A percentile compares a stretch with the other conserved stretches of the same genome.
Conservation (phyloP, 2,797 vertebrate species). For the Xiphophorus birchmanni region DNA sequence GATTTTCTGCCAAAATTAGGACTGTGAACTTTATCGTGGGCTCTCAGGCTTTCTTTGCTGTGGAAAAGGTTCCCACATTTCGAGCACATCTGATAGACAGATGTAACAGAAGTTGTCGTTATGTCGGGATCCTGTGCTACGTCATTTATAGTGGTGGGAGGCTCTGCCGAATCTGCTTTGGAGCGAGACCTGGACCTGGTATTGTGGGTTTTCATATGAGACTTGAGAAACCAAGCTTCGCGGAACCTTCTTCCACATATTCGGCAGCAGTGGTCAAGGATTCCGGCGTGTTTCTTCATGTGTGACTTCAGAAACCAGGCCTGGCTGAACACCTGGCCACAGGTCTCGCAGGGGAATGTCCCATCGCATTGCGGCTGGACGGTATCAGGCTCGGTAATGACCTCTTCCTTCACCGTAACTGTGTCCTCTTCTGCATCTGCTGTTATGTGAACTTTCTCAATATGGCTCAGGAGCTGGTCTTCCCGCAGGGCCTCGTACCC, state of each 20-base stretch:
- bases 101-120: constrained; percentile 74
- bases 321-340: constrained; percentile 91
- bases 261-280: constrained; percentile 92
- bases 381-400: constrained; percentile 62
- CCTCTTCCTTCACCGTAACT: constrained; percentile 67
- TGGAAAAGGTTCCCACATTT: constrained; percentile 97
- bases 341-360: constrained; percentile 91
- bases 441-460: constrained; percentile 92
- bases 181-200: constrained; percentile 84
- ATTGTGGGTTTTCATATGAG: constrained; percentile 95
- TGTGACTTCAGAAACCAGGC: constrained; percentile 96
- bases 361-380: constrained; percentile 78
- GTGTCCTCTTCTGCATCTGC: constrained; percentile 77
- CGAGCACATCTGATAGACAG: constrained; percentile 89
- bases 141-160: constrained; percentile 90
- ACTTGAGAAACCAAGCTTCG: constrained; percentile 97
- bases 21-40: constrained; percentile 86
- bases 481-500: constrained; percentile 86
- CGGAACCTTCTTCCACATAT: constrained; percentile 94
- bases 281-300: constrained; percentile 94
- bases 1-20: constrained; percentile 66
- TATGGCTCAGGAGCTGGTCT: constrained; percentile 90
- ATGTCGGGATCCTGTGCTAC: constrained; percentile 89
- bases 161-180: constrained; percentile 81
- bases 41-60: constrained; percentile 88